Evolutionary conservation across 2,888 invertebrate species (phyloP).

Genomic region (Orchesella flavescens): DNA sequence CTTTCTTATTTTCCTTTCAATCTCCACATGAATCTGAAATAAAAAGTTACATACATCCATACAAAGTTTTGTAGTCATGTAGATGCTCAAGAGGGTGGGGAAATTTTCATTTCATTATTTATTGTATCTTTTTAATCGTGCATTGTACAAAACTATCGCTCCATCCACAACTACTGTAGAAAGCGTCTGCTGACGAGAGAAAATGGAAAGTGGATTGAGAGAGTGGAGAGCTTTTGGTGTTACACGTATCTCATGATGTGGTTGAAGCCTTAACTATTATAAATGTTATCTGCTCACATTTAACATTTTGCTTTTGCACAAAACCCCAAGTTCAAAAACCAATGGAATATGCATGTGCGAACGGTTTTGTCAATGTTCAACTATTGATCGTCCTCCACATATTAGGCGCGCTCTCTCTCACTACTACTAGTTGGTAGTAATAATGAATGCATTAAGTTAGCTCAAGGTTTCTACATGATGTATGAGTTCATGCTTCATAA

Average conservation of each 20-base stretch:
- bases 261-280: conserved; percentile 10
- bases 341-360: not conserved
- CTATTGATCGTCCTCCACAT: conserved; percentile 47
- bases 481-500: conserved; percentile 36
- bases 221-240: conserved; percentile 15
- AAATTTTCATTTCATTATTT: conserved; percentile 62
- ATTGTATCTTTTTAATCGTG: conserved; percentile 60
- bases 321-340: conserved; percentile 25
- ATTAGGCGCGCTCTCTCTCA: conserved; percentile 28
- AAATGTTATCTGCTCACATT: conserved; percentile 1
- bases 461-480: conserved; percentile 33
- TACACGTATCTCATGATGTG: conserved; percentile 9
- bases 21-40: not conserved
- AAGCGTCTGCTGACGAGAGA: not conserved
- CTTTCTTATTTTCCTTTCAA: conserved; percentile 23
- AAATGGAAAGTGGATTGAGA: not conserved
- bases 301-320: not conserved
- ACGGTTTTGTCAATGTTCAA: conserved; percentile 60
- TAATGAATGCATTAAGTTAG: conserved; percentile 40
- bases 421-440: conserved; percentile 6
- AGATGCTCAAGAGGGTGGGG: conserved; percentile 58
- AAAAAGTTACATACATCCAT: not conserved
- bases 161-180: not conserved
- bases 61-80: conserved; percentile 10
- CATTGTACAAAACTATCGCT: not conserved